A percentile compares a stretch with the other conserved stretches of the same genome.
These are phyloP conservation scores for Spodoptera exigua DNA, from an alignment of 2,888 invertebrate species.

Conservation along the genomic window DNA sequence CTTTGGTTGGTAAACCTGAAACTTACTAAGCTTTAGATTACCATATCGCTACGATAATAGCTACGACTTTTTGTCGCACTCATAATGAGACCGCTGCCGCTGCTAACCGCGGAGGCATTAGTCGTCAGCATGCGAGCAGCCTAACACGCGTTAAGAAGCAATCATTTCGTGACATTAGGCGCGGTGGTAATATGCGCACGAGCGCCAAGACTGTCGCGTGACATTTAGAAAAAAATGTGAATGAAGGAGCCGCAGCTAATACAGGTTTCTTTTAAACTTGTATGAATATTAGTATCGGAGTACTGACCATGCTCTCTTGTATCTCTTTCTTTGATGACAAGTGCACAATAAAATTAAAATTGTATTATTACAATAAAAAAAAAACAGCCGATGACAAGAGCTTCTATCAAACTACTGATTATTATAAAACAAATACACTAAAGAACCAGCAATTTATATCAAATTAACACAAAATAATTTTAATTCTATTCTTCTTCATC, in stretches of 20 bases:
- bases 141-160: conserved; percentile 58
- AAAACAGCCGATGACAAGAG: too few species aligned
- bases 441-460: not conserved
- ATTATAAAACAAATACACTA: not conserved
- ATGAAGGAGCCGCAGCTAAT: too few species aligned
- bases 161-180: conserved; percentile 65
- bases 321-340: too few species aligned
- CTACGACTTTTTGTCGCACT: conserved; percentile 38
- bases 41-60: conserved; percentile 6
- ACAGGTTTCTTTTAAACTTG: too few species aligned
- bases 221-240: conserved; percentile 33
- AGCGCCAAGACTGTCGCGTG: conserved; percentile 42
- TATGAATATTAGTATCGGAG: too few species aligned
- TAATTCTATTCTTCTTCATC: conserved; percentile 44
- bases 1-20: too few species aligned
- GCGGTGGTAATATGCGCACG: conserved; percentile 57
- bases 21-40: not conserved
- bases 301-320: too few species aligned
- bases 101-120: conserved; percentile 56
- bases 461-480: conserved; percentile 9
- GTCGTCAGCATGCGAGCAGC: conserved; percentile 53
- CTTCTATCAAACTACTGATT: too few species aligned
- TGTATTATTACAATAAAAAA: too few species aligned
- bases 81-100: conserved; percentile 55
- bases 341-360: too few species aligned